These are phyloP conservation scores for Zosterops borbonicus DNA, from an alignment of 2,113 vertebrate genomes.

Conservation along the genomic window DNA sequence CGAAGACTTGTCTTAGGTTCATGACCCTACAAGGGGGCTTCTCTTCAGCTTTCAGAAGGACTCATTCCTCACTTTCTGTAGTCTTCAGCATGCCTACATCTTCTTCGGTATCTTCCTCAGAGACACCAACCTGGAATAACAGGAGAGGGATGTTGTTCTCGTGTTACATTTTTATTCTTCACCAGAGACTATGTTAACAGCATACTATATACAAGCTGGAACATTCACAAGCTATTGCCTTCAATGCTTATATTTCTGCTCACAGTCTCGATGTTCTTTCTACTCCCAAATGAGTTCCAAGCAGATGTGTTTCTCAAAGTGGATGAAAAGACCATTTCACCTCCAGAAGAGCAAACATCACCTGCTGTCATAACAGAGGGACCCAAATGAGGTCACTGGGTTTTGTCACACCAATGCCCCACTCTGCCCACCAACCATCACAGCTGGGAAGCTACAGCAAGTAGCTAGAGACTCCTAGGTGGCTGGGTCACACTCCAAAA, in stretches of 20 bases:
- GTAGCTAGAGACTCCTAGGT: not conserved
- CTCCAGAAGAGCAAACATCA: accelerated
- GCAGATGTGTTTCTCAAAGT: accelerated
- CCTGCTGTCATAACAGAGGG: accelerated
- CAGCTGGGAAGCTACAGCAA: not conserved
- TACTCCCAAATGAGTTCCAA: not conserved
- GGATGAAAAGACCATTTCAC: not conserved
- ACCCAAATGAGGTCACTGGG: accelerated
- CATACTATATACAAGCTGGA: not conserved
- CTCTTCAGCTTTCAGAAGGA: conserved; percentile 50
- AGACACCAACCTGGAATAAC: conserved; percentile 51
- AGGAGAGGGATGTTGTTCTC: not conserved
- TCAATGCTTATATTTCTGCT: not conserved
- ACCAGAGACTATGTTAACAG: not conserved
- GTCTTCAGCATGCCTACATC: not conserved
- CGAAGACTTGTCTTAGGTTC: conserved; percentile 74
- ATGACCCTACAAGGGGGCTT: conserved; percentile 68
- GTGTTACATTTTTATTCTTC: not conserved
- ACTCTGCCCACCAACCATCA: not conserved
- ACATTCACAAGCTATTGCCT: not conserved
- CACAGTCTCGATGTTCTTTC: not conserved
- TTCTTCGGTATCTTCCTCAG: not conserved
- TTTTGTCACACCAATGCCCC: not conserved
- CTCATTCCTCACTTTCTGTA: conserved; percentile 7
- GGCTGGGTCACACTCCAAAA: accelerated